Percentiles rank a stretch among this genome's conserved stretches.
phyloP scores from a whole-genome alignment of 92 coral and sea anemone genomes.

The Nematostella vectensis region DNA sequence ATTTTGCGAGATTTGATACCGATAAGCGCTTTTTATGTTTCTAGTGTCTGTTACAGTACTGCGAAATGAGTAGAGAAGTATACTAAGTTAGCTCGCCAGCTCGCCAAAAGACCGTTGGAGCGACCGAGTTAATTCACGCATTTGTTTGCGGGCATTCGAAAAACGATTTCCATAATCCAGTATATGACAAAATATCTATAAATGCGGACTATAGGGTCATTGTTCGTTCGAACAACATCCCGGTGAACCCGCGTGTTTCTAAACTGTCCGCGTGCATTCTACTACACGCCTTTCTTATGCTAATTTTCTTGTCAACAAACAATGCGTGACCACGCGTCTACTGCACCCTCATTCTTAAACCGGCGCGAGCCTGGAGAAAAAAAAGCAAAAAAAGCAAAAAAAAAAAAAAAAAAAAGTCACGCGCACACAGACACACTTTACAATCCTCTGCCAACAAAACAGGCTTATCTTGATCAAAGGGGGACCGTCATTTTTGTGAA shows the following conservation, averaged over 20 bases:
- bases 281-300: conserved; percentile 51
- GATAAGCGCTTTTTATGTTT: neutral
- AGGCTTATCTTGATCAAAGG: neutral
- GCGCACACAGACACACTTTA: too few relatives aligned
- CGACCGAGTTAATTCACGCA: conserved; percentile 10
- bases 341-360: conserved; percentile 7
- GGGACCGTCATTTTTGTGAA: neutral
- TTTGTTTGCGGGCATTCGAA: conserved; percentile 16
- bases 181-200: conserved; percentile 16
- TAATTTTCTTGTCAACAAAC: conserved; percentile 53
- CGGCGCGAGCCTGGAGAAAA: conserved; percentile 14
- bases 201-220: conserved; percentile 26
- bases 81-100: conserved; percentile 13
- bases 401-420: too few relatives aligned
- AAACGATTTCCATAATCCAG: conserved; percentile 25
- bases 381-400: too few relatives aligned
- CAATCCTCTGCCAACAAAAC: neutral
- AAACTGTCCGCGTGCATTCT: conserved; percentile 20
- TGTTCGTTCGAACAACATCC: conserved; percentile 17
- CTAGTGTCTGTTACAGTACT: conserved; percentile 8
- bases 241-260: conserved; percentile 65
- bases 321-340: conserved; percentile 37
- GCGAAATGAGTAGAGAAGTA: too few relatives aligned
- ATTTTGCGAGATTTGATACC: neutral
- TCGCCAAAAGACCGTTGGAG: conserved; percentile 7